Conservation (phyloP, 2,797 vertebrate species). For the Siniperca scherzeri region DNA sequence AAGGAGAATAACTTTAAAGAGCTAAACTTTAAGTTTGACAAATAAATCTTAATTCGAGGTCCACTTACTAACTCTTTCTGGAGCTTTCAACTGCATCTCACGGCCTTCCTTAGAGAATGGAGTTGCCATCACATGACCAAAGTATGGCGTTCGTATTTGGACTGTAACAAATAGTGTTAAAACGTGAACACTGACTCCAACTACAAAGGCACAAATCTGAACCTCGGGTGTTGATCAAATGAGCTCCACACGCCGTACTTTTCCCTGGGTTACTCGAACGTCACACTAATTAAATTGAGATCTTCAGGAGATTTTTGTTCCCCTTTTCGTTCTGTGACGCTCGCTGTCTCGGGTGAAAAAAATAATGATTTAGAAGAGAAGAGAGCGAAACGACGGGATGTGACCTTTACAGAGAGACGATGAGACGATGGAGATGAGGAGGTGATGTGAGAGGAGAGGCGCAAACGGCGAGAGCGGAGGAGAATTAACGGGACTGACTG, state of each 20-base stretch:
- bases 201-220: too few species aligned
- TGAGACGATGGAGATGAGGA: constrained; percentile 26
- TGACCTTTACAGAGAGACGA: constrained; percentile 43
- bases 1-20: too few species aligned
- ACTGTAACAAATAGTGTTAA: too few species aligned
- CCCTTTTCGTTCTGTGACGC: neutral
- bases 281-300: neutral
- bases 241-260: neutral
- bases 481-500: constrained; percentile 15
- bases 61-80: too few species aligned
- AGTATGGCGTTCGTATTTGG: too few species aligned
- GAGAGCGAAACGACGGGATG: constrained; percentile 18
- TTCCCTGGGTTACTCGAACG: neutral
- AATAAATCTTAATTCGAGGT: too few species aligned
- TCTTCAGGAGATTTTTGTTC: neutral
- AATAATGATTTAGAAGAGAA: neutral
- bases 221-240: too few species aligned
- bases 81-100: too few species aligned
- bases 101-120: too few species aligned
- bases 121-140: too few species aligned
- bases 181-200: too few species aligned
- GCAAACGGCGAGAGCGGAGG: neutral
- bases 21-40: too few species aligned
- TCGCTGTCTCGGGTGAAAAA: neutral
- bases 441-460: constrained; percentile 25